Base-by-base conservation (phyloP, 2,888 invertebrate species). In the Thysanoteuthis rhombus region DNA sequence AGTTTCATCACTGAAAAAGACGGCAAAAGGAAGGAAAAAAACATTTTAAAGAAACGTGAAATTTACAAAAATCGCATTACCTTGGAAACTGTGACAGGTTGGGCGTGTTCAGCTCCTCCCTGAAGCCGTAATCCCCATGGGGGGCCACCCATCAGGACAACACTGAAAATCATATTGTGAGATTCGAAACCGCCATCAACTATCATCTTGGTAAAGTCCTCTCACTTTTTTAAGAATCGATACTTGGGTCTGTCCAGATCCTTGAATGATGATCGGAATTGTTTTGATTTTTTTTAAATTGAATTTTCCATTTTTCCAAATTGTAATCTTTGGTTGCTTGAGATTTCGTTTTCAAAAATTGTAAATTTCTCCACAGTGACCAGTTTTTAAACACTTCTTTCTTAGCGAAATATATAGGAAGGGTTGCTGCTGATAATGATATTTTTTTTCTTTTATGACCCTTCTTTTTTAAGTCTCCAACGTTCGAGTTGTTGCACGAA, bases 61-160 rank as follows among this genome's bases (percentile, higher is more conserved):
- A 42, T 42, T 6, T 4, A 58, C 25, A 58, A 52, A 52, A 58
- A 58, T 25, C 8, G 28, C 6, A 5, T 58, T 58, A 58, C 58
- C 58, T 58, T 58, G 25, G 58, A 58, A 58, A 58, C 58, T 58
- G 58, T 28, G 58, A 58, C 28, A 28, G 58, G 58, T 58, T 58
- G 58, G 58, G 25, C 32, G 28, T 58, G 32, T 58, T 58, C 25
- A 58, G 58, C 58, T 28, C 98, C 98, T 95, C 98, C 98, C 97
- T 98, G 98, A 98, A 98, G 98, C 95, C 98, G 98, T 97, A 98
- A 98, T 96, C 98, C 98, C 98, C 98, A 98, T 95, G 98, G 98
- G 97, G 98, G 98, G 95, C 98, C 98, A 95, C 98, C 98, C 96
- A 98, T 98, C 97, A 98, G 97, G 96, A 98, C 98, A 97, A 98